Conservation (phyloP, 2,888 invertebrate species). For the Spatulosminthurus flaviceps region DNA sequence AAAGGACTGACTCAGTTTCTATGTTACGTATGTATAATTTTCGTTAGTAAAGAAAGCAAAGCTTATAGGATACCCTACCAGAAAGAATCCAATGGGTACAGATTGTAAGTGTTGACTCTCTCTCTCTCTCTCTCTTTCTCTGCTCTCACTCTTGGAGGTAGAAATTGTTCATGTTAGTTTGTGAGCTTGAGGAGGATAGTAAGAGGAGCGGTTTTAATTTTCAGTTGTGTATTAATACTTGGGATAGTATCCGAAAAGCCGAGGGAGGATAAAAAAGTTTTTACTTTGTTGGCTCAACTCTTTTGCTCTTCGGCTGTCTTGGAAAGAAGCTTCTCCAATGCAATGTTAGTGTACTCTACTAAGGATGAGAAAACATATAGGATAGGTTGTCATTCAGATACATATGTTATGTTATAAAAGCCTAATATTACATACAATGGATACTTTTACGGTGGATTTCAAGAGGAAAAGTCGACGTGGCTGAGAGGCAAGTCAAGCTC, state of each 20-base stretch:
- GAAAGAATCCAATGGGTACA: neutral
- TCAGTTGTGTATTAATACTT: constrained; percentile 43
- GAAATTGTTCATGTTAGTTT: constrained; percentile 18
- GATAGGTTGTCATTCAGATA: too few relatives aligned
- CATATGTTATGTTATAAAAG: too few relatives aligned
- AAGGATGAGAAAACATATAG: too few relatives aligned
- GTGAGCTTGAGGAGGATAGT: neutral
- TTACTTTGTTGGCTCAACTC: constrained; percentile 45
- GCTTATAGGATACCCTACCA: too few relatives aligned
- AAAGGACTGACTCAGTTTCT: too few relatives aligned
- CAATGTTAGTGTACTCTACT: too few relatives aligned
- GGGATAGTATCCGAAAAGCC: neutral
- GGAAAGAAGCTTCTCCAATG: too few relatives aligned
- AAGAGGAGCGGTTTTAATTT: constrained; percentile 46
- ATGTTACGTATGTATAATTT: too few relatives aligned
- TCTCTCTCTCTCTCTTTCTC: too few relatives aligned
- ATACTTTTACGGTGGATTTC: constrained; percentile 20
- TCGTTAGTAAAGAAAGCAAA: too few relatives aligned
- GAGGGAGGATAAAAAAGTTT: constrained; percentile 42
- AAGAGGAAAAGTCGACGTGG: constrained; percentile 20
- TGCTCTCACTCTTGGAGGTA: too few relatives aligned
- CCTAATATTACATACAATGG: neutral
- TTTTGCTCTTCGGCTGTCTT: constrained; percentile 11
- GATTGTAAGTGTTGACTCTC: neutral
- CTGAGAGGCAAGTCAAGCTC: neutral